phyloP scores from a whole-genome alignment of 2,113 vertebrate genomes.

The Delphinus delphis region DNA sequence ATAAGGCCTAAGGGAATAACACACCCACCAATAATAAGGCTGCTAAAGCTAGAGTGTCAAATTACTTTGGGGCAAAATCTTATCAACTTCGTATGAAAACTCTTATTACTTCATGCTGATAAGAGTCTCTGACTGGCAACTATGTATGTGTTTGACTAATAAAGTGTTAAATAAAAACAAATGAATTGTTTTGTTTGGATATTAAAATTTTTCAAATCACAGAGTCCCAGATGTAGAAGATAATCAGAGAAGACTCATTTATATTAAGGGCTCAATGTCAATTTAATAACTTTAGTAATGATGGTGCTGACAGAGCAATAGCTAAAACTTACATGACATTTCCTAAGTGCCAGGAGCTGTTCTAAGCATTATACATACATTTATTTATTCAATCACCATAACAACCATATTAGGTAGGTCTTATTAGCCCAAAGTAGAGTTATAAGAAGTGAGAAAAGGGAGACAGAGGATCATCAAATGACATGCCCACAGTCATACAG shows the following conservation, averaged over 20 bases:
- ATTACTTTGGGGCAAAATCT: slow-evolving; percentile 70
- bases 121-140: slow-evolving; percentile 55
- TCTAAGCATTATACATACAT: not conserved
- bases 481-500: not conserved
- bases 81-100: slow-evolving; percentile 69
- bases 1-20: slow-evolving; percentile 58
- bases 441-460: not conserved
- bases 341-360: not conserved
- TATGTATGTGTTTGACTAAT: slow-evolving; percentile 59
- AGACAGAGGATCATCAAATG: not conserved
- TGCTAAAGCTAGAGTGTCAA: slow-evolving; percentile 46
- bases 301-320: not conserved
- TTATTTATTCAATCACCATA: not conserved
- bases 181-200: slow-evolving; percentile 52
- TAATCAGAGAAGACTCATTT: slow-evolving; percentile 37
- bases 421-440: not conserved
- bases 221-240: not conserved
- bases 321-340: not conserved
- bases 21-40: slow-evolving; percentile 59
- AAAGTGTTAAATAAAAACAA: slow-evolving; percentile 64
- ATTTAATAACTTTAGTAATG: not conserved
- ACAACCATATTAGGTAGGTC: not conserved
- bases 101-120: slow-evolving; percentile 58
- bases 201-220: slow-evolving; percentile 34
- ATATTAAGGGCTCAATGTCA: not conserved